These are phyloP conservation scores for Rhynchophorus ferrugineus DNA, from an alignment of 1,140 invertebrate genomes.

Conservation along the genomic window DNA sequence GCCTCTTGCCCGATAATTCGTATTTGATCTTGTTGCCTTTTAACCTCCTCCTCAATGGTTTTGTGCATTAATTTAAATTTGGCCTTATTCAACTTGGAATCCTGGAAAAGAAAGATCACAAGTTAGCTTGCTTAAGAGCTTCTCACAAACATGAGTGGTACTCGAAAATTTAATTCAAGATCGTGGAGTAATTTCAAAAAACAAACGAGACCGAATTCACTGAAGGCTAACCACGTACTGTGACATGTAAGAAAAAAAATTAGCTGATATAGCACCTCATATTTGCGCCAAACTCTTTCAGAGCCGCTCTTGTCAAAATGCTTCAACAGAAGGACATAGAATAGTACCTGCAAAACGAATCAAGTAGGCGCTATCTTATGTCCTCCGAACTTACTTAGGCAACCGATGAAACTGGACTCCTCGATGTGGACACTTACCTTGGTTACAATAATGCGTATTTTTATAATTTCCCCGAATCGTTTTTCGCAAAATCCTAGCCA, in stretches of 20 bases:
- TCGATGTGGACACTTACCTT: no score
- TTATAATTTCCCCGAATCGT: no score
- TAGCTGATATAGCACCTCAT: constrained; percentile 9
- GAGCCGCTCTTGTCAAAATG: constrained; percentile 11
- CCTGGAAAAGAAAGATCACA: constrained; percentile 22
- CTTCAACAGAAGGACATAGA: constrained; percentile 6
- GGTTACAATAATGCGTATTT: no score
- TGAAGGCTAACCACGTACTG: neutral
- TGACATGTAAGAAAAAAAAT: constrained; percentile 1
- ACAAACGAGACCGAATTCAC: neutral
- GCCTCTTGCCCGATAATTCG: neutral
- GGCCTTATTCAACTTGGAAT: constrained; percentile 16
- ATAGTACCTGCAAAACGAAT: constrained; percentile 1
- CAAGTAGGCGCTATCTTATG: constrained; percentile 9
- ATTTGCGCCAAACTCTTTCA: constrained; percentile 21
- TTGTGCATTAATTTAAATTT: constrained; percentile 18
- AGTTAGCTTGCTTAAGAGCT: constrained; percentile 26
- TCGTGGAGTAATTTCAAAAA: neutral
- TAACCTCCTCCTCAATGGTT: neutral
- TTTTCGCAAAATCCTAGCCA: no score
- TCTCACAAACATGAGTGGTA: constrained; percentile 24
- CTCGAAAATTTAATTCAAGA: neutral
- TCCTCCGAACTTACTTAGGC: constrained; percentile 11
- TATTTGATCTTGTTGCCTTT: neutral
- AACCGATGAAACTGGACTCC: no score